Evolutionary conservation across 2,113 vertebrate genomes (phyloP), one percentile per base, ranked within the genome.

Genomic region (Platysternon megacephalum): DNA sequence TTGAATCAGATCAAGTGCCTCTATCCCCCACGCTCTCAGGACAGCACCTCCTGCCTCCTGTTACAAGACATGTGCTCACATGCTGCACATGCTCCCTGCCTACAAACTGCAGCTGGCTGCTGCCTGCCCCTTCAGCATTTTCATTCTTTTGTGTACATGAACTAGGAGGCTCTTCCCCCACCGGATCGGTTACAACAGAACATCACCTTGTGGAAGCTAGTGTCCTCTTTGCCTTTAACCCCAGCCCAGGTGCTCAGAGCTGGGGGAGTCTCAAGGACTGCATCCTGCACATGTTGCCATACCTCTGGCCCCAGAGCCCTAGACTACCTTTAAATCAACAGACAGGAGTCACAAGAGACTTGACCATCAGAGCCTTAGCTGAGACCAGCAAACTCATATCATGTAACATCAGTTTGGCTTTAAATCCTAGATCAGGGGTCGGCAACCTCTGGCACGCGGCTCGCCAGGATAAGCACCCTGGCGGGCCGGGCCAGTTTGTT

Each of bases 51-150:
- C 49, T 81, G 22, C 21, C 21, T n/a, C 35, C n/a, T 39, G n/a
- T 17, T 17, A 72, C 39, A 29, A 39, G 6, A 16, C 3, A 13
- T 0, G 0, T 13, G 65, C 21, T 90, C 2, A 0, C 8, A 42
- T 11, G 26, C 35, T 21, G 48, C 53, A 11, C 14, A 10, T 6
- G n/a, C 26, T 55, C 80, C n/a, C 14, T 5, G n/a, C 51, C n/a
- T 52, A 8, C 52, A 55, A 55, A 53, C 80, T 39, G n/a, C 80
- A 53, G 12, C 35, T 26, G 13, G n/a, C 52, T 82, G 52, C 39
- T 28, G 42, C 72, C 13, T 29, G 14, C 5, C 26, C 6, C 26
- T 52, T 29, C n/a, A 42, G 8, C 11, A 39, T 29, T 16, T 56
- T 39, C 39, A 3, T 55, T 56, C 35, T 42, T 42, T 14, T 26